Conservation (phyloP, 2,888 invertebrate genomes). For the Candidula unifasciata region DNA sequence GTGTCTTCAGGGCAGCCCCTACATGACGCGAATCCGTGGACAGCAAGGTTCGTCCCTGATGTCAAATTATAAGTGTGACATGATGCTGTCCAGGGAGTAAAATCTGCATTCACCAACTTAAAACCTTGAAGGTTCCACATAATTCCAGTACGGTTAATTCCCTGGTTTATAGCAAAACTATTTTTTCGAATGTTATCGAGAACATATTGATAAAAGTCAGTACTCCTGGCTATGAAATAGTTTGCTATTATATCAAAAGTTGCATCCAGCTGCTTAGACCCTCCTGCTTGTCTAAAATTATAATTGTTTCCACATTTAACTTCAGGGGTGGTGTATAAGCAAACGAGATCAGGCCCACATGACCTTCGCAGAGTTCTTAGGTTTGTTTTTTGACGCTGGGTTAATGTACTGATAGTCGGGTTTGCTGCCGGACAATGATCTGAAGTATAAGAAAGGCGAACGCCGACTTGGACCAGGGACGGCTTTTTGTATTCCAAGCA, state of each 20-base stretch:
- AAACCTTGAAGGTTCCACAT: not conserved
- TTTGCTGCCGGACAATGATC: not conserved
- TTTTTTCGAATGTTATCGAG: not conserved
- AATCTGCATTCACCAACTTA: not conserved
- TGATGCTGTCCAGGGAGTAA: conserved; percentile 2
- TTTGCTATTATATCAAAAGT: not conserved
- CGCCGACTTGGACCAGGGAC: not conserved
- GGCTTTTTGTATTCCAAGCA: not conserved
- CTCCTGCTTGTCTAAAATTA: not conserved
- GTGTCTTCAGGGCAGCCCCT: conserved; percentile 16
- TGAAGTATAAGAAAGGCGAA: not conserved
- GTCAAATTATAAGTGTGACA: not conserved
- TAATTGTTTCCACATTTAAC: not conserved
- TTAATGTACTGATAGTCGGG: not conserved
- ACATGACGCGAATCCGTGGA: conserved; percentile 14
- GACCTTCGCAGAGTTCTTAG: not conserved
- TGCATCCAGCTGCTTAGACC: not conserved
- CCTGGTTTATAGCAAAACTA: not conserved
- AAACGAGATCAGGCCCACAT: not conserved
- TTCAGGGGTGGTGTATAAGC: not conserved
- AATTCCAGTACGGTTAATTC: not conserved
- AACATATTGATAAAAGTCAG: not conserved
- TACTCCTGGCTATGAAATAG: not conserved
- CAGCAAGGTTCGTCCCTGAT: conserved; percentile 15
- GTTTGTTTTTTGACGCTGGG: not conserved